Conservation (phyloP, 2,797 vertebrate genomes). For the Sparus aurata region DNA sequence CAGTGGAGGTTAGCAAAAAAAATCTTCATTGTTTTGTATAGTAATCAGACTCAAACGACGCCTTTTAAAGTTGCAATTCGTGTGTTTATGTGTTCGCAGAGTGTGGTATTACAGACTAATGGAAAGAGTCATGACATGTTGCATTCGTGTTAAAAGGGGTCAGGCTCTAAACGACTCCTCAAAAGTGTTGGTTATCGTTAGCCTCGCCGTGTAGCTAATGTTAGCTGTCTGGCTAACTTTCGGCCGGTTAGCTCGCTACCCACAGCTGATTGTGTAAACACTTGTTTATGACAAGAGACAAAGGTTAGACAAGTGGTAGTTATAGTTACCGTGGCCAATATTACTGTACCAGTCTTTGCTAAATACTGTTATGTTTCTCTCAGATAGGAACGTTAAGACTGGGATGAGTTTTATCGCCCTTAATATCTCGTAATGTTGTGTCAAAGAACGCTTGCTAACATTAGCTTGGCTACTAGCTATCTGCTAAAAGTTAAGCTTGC, state of each 20-base stretch:
- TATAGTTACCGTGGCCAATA: neutral
- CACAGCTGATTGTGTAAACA: conserved; percentile 84
- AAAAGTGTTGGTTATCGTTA: conserved; percentile 73
- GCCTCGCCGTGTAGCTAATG: conserved; percentile 65
- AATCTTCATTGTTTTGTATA: conserved; percentile 78
- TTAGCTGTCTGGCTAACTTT: conserved; percentile 78
- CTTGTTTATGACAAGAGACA: conserved; percentile 71
- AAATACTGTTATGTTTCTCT: neutral
- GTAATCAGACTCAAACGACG: conserved; percentile 49
- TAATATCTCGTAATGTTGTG: conserved; percentile 64
- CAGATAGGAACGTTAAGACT: neutral
- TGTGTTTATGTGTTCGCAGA: neutral
- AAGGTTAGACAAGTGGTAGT: conserved; percentile 34
- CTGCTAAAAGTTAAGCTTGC: conserved; percentile 76
- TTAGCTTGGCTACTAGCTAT: conserved; percentile 68
- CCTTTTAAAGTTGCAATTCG: conserved; percentile 54
- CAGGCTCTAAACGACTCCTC: conserved; percentile 62
- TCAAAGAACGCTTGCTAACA: conserved; percentile 69
- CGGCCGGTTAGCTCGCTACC: conserved; percentile 76
- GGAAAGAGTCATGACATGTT: conserved; percentile 44
- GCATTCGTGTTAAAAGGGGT: conserved; percentile 33
- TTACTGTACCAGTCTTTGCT: accelerated
- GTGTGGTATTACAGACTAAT: neutral
- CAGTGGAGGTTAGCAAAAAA: conserved; percentile 87
- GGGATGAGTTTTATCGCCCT: conserved; percentile 34